Conservation (phyloP, 2,113 vertebrate genomes). For the Nannospalax galili region DNA sequence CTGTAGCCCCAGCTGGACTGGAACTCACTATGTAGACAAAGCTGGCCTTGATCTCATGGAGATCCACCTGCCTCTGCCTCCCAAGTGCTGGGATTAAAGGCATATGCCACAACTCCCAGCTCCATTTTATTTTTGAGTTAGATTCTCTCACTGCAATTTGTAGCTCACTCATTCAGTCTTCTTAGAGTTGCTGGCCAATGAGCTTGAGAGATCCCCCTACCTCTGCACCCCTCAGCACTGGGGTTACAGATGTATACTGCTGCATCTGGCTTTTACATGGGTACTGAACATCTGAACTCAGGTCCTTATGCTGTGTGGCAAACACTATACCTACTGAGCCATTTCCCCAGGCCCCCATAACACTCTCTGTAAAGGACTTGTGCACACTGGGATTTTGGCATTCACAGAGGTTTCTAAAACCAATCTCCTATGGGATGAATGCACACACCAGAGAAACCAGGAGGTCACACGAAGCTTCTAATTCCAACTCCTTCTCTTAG, state of each 20-base stretch:
- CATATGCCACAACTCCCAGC: background rate
- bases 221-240: background rate
- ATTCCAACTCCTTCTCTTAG: background rate
- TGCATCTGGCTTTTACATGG: background rate
- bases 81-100: background rate
- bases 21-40: background rate
- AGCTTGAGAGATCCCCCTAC: background rate
- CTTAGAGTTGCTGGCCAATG: background rate
- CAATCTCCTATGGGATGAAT: background rate
- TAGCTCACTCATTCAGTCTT: no score
- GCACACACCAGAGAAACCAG: background rate
- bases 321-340: background rate
- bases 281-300: background rate
- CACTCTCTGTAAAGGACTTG: background rate
- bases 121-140: background rate
- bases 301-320: background rate
- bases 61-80: background rate
- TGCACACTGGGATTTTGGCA: background rate
- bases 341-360: background rate
- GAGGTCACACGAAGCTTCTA: background rate
- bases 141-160: background rate
- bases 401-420: background rate
- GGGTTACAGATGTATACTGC: background rate
- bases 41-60: background rate
- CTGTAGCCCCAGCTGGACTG: background rate